Evolutionary conservation across 2,113 vertebrate species (phyloP).

Genomic region (Pseudolaguvia tuberculata): DNA sequence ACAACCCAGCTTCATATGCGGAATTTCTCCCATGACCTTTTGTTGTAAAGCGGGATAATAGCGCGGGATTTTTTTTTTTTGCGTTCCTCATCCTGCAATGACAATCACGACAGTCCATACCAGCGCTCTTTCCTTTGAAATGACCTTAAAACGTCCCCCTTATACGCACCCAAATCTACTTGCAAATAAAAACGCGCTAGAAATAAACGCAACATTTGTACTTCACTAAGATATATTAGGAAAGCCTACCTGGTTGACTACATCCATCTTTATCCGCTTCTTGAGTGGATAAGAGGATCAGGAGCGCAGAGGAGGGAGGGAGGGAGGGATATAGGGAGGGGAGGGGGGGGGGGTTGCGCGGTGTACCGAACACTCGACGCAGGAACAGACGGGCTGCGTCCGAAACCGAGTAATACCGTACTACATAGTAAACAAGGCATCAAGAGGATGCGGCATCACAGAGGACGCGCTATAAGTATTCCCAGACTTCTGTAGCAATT

Average conservation of each 20-base stretch:
- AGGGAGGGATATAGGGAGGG: too few relatives aligned
- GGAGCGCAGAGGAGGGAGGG: conserved; percentile 61
- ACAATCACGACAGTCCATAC: not conserved
- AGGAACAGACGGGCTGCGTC: conserved; percentile 14
- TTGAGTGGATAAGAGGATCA: conserved; percentile 77
- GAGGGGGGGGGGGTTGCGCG: conserved; percentile 54
- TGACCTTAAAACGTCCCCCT: conserved; percentile 5
- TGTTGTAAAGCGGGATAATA: not conserved
- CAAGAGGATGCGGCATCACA: not conserved
- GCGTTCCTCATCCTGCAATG: not conserved
- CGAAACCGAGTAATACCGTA: conserved; percentile 19
- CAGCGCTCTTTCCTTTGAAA: not conserved
- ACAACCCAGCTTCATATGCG: not conserved
- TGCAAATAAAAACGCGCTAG: too few relatives aligned
- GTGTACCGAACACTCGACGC: conserved; percentile 66
- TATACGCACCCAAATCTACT: not conserved
- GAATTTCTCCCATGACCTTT: not conserved
- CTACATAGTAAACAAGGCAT: conserved; percentile 17
- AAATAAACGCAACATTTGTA: not conserved
- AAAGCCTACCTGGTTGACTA: conserved; percentile 79
- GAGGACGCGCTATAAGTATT: not conserved
- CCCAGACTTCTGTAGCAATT: too few relatives aligned
- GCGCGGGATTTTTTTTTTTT: not conserved
- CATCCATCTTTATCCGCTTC: conserved; percentile 78
- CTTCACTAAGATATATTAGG: conserved; percentile 37